Evolutionary conservation across 2,113 vertebrate species (phyloP).

Genomic region (Scytalopus superciliaris): DNA sequence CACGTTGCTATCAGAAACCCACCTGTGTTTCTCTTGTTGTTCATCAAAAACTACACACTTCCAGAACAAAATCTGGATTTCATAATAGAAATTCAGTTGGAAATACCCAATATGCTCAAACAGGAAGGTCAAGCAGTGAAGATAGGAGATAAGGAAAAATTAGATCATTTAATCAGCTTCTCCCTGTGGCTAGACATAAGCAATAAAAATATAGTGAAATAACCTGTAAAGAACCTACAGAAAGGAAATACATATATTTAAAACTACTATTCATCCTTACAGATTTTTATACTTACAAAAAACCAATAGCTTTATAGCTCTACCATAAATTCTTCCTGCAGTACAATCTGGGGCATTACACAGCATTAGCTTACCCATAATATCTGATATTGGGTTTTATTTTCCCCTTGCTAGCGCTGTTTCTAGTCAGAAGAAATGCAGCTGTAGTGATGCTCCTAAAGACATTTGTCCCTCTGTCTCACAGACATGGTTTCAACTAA

Average conservation of each 20-base stretch:
- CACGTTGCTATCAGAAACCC: conserved; percentile 11
- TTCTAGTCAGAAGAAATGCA: conserved; percentile 16
- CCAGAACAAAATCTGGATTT: conserved; percentile 41
- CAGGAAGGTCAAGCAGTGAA: conserved; percentile 40
- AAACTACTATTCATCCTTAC: background rate
- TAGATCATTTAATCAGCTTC: conserved; percentile 23
- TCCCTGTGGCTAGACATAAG: background rate
- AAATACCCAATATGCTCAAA: background rate
- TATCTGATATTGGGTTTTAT: background rate
- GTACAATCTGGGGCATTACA: background rate
- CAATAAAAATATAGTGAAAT: conserved; percentile 3
- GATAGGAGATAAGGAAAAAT: conserved; percentile 36
- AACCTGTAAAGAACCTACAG: background rate
- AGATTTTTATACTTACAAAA: background rate
- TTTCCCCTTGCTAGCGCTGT: background rate
- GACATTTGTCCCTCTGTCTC: conserved; percentile 36
- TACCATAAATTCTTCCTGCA: background rate
- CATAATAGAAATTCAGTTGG: background rate
- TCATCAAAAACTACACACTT: background rate
- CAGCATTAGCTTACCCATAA: background rate
- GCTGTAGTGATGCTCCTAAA: conserved; percentile 24
- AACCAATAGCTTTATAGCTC: background rate
- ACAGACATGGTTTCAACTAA: conserved; percentile 45
- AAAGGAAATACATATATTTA: background rate
- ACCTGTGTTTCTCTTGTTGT: conserved; percentile 20